Evolutionary conservation across 2,888 invertebrate species (phyloP).

Genomic region (Corythucha ciliata): DNA sequence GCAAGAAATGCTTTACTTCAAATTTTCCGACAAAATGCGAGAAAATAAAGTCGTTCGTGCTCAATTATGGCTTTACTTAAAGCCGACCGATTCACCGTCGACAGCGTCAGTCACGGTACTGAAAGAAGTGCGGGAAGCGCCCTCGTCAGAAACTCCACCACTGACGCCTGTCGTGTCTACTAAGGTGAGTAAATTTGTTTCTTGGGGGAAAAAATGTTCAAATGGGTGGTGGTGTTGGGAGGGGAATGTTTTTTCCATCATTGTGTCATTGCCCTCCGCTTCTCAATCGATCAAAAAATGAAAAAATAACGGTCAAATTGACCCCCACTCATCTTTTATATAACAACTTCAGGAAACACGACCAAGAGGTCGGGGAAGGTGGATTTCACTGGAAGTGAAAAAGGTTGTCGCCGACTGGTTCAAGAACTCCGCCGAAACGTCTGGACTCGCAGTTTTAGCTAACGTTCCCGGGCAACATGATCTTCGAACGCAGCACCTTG

Average conservation of each 20-base stretch:
- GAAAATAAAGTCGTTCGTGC: slow-evolving; percentile 61
- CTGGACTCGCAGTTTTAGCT: slow-evolving; percentile 67
- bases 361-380: slow-evolving; percentile 53
- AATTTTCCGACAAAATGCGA: slow-evolving; percentile 58
- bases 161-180: slow-evolving; percentile 15
- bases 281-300: slow-evolving; percentile 1
- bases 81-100: slow-evolving; percentile 40
- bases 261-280: too few relatives aligned
- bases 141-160: slow-evolving; percentile 13
- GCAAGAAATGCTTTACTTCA: slow-evolving; percentile 60
- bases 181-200: slow-evolving; percentile 17
- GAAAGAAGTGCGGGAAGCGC: slow-evolving; percentile 35
- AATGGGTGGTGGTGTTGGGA: too few relatives aligned
- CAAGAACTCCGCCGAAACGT: slow-evolving; percentile 60
- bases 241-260: too few relatives aligned
- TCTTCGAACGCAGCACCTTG: slow-evolving; percentile 43
- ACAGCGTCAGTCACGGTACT: slow-evolving; percentile 41
- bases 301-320: slow-evolving; percentile 3
- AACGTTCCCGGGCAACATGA: slow-evolving; percentile 34
- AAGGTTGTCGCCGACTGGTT: slow-evolving; percentile 69
- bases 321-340: neutral
- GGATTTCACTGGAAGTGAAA: slow-evolving; percentile 66
- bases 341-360: slow-evolving; percentile 44
- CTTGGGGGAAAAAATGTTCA: neutral
- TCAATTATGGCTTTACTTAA: slow-evolving; percentile 58